Conservation (phyloP, 2,113 vertebrate species). For the human (Homo sapiens) region GRCh38 chr6:69491501-69492000, state of each 20-base stretch:
- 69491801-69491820: neutral
- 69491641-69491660: neutral
- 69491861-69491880: neutral
- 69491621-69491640: neutral
- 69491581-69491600: neutral
- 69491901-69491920: neutral
- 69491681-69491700: neutral
- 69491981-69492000: neutral
- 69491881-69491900: neutral
- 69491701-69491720: neutral
- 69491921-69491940: neutral
- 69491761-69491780: neutral
- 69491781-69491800: neutral
- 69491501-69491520: neutral
- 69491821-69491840: neutral
- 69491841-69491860: neutral
- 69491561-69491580: neutral
- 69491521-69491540: neutral
- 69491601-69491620: neutral
- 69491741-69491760: neutral
- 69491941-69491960: neutral
- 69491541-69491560: neutral
- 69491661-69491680: neutral
- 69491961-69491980: neutral
- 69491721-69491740: neutral